Percentiles rank a stretch among this genome's conserved stretches.
These are phyloP conservation scores for Pheosia tremula DNA, from an alignment of 2,888 invertebrate species.

Conservation along the genomic window DNA sequence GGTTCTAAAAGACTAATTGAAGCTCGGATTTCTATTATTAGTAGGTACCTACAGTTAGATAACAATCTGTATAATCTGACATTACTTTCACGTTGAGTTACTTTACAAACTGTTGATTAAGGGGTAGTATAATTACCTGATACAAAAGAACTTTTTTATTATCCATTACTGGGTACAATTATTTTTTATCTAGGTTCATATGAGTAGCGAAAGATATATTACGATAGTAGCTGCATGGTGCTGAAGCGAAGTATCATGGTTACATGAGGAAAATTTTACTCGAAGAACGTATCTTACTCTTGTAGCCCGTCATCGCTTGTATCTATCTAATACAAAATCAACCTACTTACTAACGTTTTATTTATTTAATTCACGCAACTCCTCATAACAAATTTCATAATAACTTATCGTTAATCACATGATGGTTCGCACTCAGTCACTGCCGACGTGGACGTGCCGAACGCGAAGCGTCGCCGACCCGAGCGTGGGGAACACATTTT, in stretches of 20 bases:
- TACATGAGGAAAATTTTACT: constrained; percentile 64
- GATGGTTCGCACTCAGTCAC: constrained; percentile 38
- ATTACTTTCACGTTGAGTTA: constrained; percentile 15
- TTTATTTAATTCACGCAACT: constrained; percentile 51
- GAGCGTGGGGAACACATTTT: constrained; percentile 76
- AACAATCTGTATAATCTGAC: background rate
- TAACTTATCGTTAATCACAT: constrained; percentile 47
- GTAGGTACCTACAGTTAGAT: background rate
- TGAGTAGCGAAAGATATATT: constrained; percentile 61
- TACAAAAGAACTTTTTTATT: constrained; percentile 29
- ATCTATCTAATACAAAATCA: constrained; percentile 55
- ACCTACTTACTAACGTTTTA: constrained; percentile 47
- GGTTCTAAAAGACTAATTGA: constrained; percentile 73
- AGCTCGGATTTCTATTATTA: constrained; percentile 66
- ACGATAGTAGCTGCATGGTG: constrained; percentile 65
- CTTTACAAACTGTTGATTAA: constrained; percentile 17
- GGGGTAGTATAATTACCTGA: constrained; percentile 17
- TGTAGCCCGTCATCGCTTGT: constrained; percentile 44
- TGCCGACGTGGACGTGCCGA: constrained; percentile 29
- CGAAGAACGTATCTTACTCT: constrained; percentile 48
- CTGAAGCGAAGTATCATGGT: constrained; percentile 72
- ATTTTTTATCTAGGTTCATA: constrained; percentile 66
- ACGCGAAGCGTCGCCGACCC: constrained; percentile 52
- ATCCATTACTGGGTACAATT: constrained; percentile 45
- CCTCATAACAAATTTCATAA: constrained; percentile 58